Conservation (phyloP, 2,113 vertebrate species). For the Cephalopterus ornatus region DNA sequence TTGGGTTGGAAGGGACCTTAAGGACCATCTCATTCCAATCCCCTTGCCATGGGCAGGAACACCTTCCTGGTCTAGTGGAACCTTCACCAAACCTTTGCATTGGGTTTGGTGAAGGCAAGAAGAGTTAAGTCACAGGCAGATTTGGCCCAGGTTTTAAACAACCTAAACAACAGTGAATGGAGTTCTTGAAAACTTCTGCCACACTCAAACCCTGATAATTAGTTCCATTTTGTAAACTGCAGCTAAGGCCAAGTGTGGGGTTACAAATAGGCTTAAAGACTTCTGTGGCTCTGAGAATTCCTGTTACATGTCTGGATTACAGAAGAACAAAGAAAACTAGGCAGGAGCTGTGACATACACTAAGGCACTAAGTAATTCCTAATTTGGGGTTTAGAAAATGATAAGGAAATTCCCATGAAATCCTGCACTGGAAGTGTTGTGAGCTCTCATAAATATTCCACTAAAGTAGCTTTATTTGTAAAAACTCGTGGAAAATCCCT, state of each 20-base stretch:
- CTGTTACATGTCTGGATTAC: not conserved
- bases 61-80: not conserved
- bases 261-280: not conserved
- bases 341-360: not conserved
- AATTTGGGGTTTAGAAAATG: rapidly evolving
- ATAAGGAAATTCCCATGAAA: not conserved
- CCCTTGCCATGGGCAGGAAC: not conserved
- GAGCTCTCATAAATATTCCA: not conserved
- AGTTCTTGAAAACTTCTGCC: not conserved
- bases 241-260: not conserved
- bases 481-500: not conserved
- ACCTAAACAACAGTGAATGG: not conserved
- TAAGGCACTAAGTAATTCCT: not conserved
- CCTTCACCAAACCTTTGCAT: not conserved
- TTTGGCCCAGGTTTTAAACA: not conserved
- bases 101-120: not conserved
- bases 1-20: not conserved
- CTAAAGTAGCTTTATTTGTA: not conserved
- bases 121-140: not conserved
- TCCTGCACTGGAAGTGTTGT: not conserved
- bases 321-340: not conserved
- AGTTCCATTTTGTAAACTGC: not conserved
- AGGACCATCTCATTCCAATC: not conserved
- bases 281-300: not conserved
- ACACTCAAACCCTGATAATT: not conserved